Base-by-base conservation (phyloP, 2,888 invertebrate genomes). In the Eupithecia vulgata region DNA sequence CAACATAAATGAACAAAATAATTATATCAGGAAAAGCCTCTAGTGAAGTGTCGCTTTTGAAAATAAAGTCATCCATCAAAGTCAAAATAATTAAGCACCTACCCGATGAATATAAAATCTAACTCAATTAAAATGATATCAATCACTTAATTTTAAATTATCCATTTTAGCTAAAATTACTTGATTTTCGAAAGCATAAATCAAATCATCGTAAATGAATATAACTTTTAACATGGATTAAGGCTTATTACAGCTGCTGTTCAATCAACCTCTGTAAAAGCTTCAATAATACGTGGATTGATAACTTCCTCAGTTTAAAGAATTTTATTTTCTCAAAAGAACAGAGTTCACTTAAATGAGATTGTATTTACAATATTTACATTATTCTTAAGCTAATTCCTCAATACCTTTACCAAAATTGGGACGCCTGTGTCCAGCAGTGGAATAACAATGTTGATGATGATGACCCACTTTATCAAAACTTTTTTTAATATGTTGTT, bases 61-160 rank as follows among this genome's bases (percentile, higher is more conserved):
- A 21, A 17, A 65, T 65, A 65, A 65, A 72, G 15, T 67, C 70
- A 75, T 75, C 30, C 70, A 75, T 75, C 75, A 72, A 70, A 65
- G 70, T 65, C 72, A 72, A 67, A 72, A 70, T 67, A 75, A 75
- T 75, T 70, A 75, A 68, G 25, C 40, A 21, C 69, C 68, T 1
- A 71, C 30, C 42, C 66, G 52, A 72, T 57, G 64, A 72, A 69
- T 70, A 72, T 70, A 65, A 72, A 75, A 70, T 72, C 45, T 45
- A 65, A 75, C 71, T 72, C 70, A 68, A 72, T 75, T 75, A 75
- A 67, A 70, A 75, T 61, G 64, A 48, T 70, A 75, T 75, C 65
- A 72, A 75, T 75, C 75, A 72, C 70, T 72, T 75, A 72, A 68
- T 70, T 70, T 75, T 65, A 65, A 75, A 67, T 70, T 37, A 70